A percentile compares a stretch with the other conserved stretches of the same genome.
Evolutionary conservation across 1,140 invertebrate species (phyloP).

Genomic region (Drosophila pseudoananassae): DNA sequence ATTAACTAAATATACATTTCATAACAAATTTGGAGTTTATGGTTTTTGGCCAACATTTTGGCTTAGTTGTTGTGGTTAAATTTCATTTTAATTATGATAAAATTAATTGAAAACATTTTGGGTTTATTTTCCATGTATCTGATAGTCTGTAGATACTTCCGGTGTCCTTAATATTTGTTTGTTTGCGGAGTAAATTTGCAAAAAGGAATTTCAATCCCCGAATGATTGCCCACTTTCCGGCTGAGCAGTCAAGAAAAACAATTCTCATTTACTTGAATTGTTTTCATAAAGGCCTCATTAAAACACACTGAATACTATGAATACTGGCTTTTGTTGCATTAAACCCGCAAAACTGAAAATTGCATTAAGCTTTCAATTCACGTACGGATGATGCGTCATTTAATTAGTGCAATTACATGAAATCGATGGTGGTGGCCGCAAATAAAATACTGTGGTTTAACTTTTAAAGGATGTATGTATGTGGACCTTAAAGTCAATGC

Average conservation of each 20-base stretch:
- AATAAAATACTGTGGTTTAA: constrained; percentile 24
- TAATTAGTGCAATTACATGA: constrained; percentile 70
- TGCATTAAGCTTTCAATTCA: constrained; percentile 39
- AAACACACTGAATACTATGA: constrained; percentile 4
- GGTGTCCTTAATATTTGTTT: constrained; percentile 5
- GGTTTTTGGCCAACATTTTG: constrained; percentile 1
- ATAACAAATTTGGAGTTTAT: constrained; percentile 55
- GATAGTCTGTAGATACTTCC: background rate
- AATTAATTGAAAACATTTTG: constrained; percentile 64
- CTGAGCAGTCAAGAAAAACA: constrained; percentile 44
- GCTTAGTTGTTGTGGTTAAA: constrained; percentile 30
- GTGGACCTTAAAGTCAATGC: constrained; percentile 19
- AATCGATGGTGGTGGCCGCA: constrained; percentile 29
- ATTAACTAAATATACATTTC: constrained; percentile 76
- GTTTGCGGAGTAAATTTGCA: constrained; percentile 15
- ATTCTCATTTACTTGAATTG: constrained; percentile 35
- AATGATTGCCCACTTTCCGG: constrained; percentile 38
- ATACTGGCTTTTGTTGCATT: background rate
- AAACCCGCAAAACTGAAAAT: constrained; percentile 11
- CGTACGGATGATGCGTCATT: constrained; percentile 53
- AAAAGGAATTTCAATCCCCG: constrained; percentile 22
- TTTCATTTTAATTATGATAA: constrained; percentile 70
- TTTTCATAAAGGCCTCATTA: constrained; percentile 47
- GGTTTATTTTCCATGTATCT: constrained; percentile 16
- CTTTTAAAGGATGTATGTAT: background rate